Evolutionary conservation across 2,888 invertebrate genomes (phyloP).

Genomic region (Branchipolynoe longqiensis): DNA sequence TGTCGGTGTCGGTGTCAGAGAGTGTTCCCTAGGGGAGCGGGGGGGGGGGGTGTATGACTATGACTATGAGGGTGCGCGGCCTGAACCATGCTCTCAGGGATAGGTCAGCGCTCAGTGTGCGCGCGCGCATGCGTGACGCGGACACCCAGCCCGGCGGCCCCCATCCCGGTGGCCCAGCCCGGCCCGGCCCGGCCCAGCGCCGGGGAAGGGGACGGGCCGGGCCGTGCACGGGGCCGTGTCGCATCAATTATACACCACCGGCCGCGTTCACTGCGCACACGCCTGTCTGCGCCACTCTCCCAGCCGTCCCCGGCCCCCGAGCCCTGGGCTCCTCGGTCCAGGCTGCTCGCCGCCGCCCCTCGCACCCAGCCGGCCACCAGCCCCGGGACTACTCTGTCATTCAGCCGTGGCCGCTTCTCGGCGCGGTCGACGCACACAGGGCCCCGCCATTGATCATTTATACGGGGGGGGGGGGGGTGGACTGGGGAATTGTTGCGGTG

Average conservation of each 20-base stretch:
- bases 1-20: no score
- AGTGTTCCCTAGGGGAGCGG: no score
- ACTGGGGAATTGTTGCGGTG: no score
- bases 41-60: no score
- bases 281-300: neutral
- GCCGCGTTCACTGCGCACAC: neutral
- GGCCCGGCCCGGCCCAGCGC: no score
- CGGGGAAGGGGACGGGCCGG: no score
- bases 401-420: constrained; percentile 48
- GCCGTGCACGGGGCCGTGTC: no score
- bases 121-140: neutral
- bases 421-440: neutral
- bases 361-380: neutral
- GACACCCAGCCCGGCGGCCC: no score
- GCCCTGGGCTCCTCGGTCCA: neutral
- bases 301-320: neutral
- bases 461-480: constrained; percentile 8
- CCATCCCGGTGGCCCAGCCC: no score
- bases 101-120: constrained; percentile 29
- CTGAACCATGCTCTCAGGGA: neutral
- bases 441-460: constrained; percentile 42
- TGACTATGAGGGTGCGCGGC: no score
- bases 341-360: constrained; percentile 7
- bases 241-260: constrained; percentile 30
- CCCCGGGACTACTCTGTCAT: constrained; percentile 38